Conservation (phyloP, 2,797 vertebrate genomes). For the Ateles fusciceps region DNA sequence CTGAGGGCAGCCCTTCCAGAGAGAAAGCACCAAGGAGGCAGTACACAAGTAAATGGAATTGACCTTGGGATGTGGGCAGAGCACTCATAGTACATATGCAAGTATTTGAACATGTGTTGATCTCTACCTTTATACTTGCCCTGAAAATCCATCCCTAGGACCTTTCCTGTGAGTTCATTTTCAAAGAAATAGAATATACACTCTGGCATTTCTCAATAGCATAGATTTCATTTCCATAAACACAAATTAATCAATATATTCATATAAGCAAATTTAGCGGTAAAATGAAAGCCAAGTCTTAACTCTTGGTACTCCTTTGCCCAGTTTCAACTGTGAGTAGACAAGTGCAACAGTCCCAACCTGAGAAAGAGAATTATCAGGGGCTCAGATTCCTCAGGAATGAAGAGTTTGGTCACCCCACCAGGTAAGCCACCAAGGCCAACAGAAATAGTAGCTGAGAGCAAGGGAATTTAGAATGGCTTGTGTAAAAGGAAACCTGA, state of each 20-base stretch:
- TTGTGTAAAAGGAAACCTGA: rapidly evolving
- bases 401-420: not conserved
- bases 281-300: not conserved
- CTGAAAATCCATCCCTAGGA: not conserved
- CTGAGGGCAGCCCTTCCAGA: not conserved
- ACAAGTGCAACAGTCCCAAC: not conserved
- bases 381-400: not conserved
- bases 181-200: not conserved
- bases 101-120: not conserved
- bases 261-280: not conserved
- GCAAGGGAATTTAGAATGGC: not conserved
- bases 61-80: not conserved
- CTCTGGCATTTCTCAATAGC: not conserved
- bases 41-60: not conserved
- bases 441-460: not conserved
- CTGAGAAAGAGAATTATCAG: not conserved
- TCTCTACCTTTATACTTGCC: not conserved
- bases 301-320: not conserved
- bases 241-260: not conserved
- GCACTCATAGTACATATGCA: too few relatives aligned
- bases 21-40: not conserved
- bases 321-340: not conserved
- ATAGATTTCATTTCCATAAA: not conserved
- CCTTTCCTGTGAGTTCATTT: not conserved
- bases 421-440: not conserved